Base-by-base conservation (phyloP, 2,113 vertebrate species). In the Atrichornis clamosus region DNA sequence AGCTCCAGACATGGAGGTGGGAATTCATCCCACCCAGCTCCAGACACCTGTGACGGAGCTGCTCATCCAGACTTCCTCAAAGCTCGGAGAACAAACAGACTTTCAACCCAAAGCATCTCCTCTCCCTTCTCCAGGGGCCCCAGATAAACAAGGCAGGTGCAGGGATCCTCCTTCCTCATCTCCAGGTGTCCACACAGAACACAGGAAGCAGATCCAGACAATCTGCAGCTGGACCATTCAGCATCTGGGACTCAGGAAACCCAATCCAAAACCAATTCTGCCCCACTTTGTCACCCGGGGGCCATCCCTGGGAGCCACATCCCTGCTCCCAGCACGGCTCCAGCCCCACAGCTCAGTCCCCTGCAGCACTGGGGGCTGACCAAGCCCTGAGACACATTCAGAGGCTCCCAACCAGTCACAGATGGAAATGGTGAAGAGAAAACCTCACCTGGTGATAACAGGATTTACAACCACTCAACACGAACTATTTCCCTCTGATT, bases 1-100 rank as follows among this genome's bases (percentile, higher is more conserved):
- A 4, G 96, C 89, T 93, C 44, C 86, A 85, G 93, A 84, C 92
- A 76, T 3, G 39, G 84, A 56, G 88, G 55, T 86, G 87, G 82
- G 77, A 68, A 30, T 41, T 41, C 76, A 84, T 70, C 70, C 75
- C 79, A 59, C 28, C 70, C 89, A 82, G 56, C 86, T 22, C 3
- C 16, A 60, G 84, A 7, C 76, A 64, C 65, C 87, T 86, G 80
- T 8, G 39, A 59, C 17, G 4, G 53, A 64, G 68, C 84, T 65
- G 68, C 92, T 89, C 91, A 28, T 18, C 79, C 5, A n/a, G 26
- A 4, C 32, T 52, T 12, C 46, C 55, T 28, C 77, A 9, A 10
- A 11, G 35, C 9, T 0, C 56, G 3, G n/a, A 24, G n/a, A 15
- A 33, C 77, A 63, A 21, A 27, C 35, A 26, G 26, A 23, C 8